Base-by-base conservation (phyloP, 2,888 invertebrate genomes). In the Platypus cylindrus region DNA sequence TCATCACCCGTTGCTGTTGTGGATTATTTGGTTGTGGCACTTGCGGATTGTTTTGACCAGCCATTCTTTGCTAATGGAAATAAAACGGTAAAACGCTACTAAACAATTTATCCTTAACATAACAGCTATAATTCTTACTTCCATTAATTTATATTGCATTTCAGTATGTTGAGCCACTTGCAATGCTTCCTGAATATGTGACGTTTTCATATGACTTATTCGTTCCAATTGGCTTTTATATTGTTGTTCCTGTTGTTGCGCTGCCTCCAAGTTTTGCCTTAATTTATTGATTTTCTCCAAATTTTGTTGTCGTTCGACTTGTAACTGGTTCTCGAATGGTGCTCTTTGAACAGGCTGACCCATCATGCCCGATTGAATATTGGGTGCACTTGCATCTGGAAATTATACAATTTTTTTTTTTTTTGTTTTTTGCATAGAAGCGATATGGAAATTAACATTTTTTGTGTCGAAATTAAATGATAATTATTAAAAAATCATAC, bases 161-260 rank as follows among this genome's bases (percentile, higher is more conserved):
- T 85, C 84, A 48, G 79, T 78, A 45, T 81, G 80, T 52, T 84
- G 83, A 0, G 82, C 81, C 5, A 75, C 72, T 51, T 83, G 81
- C 32, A 80, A 62, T 40, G 70, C 67, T 52, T 75, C 74, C 49
- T 74, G 73, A 44, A 72, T 60, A 55, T 72, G 66, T n/a, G 64
- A 62, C 32, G 66, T 63, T 45, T 68, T 66, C 60, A 65, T 64
- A 49, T 75, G 73, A 49, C 73, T 73, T 62, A 76, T 76, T 48
- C 77, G 73, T 59, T 80, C 80, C 63, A 81, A 66, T 55, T 81
- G 80, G 18, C 74, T 75, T 59, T 82, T 81, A 59, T 78, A 82
- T 59, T 83, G 82, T 23, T 78, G 74, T 52, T 78, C 77, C 52
- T 75, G 75, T 50, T 83, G 81, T 45, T 84, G 83, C 0, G 84